Evolutionary conservation across 2,797 vertebrate genomes (phyloP).

Genomic region (Pseudomugil gertrudae): DNA sequence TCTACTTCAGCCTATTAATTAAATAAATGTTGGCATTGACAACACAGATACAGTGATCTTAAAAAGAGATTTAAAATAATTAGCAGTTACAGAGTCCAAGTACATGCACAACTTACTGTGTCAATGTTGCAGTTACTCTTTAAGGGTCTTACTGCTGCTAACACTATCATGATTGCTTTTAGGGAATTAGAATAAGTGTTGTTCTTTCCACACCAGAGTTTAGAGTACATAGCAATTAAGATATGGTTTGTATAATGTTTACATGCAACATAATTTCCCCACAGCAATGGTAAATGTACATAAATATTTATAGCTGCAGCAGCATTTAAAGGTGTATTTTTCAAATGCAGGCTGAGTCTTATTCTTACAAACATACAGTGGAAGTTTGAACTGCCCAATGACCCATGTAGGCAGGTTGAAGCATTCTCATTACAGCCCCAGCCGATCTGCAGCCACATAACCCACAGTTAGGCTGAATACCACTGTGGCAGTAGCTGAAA

Average conservation of each 20-base stretch:
- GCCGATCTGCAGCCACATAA: constrained; percentile 43
- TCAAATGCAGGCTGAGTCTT: constrained; percentile 10
- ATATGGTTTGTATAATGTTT: background rate
- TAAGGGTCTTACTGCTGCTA: background rate
- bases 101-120: background rate
- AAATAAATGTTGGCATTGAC: constrained; percentile 14
- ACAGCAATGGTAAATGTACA: constrained; percentile 4
- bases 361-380: constrained; percentile 1
- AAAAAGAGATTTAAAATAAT: constrained; percentile 29
- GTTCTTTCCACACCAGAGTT: background rate
- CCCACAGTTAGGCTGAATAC: constrained; percentile 47
- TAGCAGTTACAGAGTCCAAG: constrained; percentile 11
- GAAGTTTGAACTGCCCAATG: constrained; percentile 34
- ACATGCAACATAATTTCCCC: background rate
- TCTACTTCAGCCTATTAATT: constrained; percentile 14
- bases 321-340: constrained; percentile 11
- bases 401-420: constrained; percentile 60
- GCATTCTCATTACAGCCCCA: constrained; percentile 55
- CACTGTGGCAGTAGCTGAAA: constrained; percentile 52
- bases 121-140: background rate
- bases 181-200: background rate
- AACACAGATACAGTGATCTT: constrained; percentile 31
- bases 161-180: background rate
- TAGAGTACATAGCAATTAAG: background rate
- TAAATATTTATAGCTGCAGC: background rate